phyloP scores from a whole-genome alignment of 2,113 vertebrate species.

The Crotophaga sulcirostris region DNA sequence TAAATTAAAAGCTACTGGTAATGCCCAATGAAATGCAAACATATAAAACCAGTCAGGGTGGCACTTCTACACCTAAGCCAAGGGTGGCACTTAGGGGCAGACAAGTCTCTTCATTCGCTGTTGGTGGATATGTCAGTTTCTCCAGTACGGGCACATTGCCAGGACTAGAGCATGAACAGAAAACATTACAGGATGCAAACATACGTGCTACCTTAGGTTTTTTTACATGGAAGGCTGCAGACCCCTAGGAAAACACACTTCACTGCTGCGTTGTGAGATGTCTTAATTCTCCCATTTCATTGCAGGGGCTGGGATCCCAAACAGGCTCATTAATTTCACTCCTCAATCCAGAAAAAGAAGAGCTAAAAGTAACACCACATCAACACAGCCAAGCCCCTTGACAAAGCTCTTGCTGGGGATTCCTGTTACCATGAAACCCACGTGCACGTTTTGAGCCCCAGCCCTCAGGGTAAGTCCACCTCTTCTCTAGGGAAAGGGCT shows the following conservation, averaged over 20 bases:
- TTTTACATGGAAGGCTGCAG: background rate
- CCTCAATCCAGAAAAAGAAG: background rate
- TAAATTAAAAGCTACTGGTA: background rate
- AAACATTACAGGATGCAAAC: background rate
- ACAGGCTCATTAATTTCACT: background rate
- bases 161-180: background rate
- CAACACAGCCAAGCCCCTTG: rapidly evolving
- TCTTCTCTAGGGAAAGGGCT: background rate
- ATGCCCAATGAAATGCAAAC: background rate
- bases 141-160: background rate
- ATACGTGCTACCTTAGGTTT: rapidly evolving
- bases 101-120: background rate
- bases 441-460: rapidly evolving
- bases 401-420: background rate
- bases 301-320: background rate
- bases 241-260: background rate
- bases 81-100: background rate
- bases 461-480: background rate
- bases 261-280: rapidly evolving
- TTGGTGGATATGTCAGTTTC: background rate
- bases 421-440: background rate
- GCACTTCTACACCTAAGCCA: background rate
- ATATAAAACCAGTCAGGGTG: background rate
- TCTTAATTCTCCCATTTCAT: background rate
- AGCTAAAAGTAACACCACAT: background rate